A percentile compares a stretch with the other conserved stretches of the same genome.
These are phyloP conservation scores for Aspidapion aeneum DNA, from an alignment of 2,888 invertebrate genomes.

Conservation along the genomic window DNA sequence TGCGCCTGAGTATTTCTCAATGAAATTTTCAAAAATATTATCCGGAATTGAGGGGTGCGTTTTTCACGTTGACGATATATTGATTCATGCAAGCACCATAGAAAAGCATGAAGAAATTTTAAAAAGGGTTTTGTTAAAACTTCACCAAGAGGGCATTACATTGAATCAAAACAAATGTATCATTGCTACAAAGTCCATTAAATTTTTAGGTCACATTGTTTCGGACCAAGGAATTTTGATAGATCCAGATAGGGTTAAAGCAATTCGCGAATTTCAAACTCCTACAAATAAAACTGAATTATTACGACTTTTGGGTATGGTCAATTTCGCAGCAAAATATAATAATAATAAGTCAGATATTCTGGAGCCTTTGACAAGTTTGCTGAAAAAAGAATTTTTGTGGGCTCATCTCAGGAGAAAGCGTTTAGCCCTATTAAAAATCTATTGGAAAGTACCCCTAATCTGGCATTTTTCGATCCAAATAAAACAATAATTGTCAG, in stretches of 20 bases:
- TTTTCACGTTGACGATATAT: constrained; percentile 22
- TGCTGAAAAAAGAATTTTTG: constrained; percentile 15
- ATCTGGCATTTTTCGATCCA: constrained; percentile 36
- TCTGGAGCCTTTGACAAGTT: constrained; percentile 10
- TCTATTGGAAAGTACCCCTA: constrained; percentile 23
- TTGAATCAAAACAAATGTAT: constrained; percentile 35
- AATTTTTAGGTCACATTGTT: constrained; percentile 34
- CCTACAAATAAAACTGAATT: constrained; percentile 29
- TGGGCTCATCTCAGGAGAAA: constrained; percentile 19
- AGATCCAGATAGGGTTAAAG: constrained; percentile 24
- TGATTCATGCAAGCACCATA: constrained; percentile 21
- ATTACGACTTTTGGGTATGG: constrained; percentile 21
- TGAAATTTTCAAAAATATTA: constrained; percentile 1
- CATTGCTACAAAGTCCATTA: constrained; percentile 26
- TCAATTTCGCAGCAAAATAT: constrained; percentile 15
- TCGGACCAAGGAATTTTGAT: constrained; percentile 25
- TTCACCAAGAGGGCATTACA: constrained; percentile 29
- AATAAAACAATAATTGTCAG: constrained; percentile 20
- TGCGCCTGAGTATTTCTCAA: constrained; percentile 17
- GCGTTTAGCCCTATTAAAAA: constrained; percentile 18
- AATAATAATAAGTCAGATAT: constrained; percentile 13
- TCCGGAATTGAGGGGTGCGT: constrained; percentile 19
- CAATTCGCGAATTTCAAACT: constrained; percentile 25
- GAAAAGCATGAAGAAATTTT: constrained; percentile 29
- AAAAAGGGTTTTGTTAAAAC: constrained; percentile 24